Evolutionary conservation across 2,797 vertebrate species (phyloP).

Genomic region (Bryconaethiops microstoma): DNA sequence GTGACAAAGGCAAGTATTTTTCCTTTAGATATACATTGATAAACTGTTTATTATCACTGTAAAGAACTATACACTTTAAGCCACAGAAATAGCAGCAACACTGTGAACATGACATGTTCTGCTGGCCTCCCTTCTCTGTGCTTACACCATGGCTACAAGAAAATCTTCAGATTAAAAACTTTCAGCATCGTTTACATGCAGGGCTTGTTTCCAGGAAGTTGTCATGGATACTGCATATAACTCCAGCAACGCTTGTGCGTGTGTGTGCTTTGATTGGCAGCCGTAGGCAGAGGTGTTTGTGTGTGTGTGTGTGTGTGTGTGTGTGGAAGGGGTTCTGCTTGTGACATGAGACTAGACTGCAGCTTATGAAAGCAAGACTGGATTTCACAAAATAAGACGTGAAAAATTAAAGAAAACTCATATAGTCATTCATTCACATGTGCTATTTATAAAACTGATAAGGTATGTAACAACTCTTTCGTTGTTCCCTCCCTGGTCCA

Average conservation of each 20-base stretch:
- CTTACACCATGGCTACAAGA: not conserved
- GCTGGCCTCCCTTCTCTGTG: not conserved
- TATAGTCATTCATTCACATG: too few relatives aligned
- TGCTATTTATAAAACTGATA: too few relatives aligned
- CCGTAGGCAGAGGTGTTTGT: not conserved
- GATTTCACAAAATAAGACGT: not conserved
- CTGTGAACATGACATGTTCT: not conserved
- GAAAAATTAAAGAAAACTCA: not conserved
- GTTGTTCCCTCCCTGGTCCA: too few relatives aligned
- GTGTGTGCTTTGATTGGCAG: slow-evolving; percentile 4
- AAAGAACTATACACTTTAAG: not conserved
- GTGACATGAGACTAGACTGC: not conserved
- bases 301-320: not conserved
- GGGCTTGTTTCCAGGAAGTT: slow-evolving; percentile 14
- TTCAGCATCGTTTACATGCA: not conserved
- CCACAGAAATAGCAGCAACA: not conserved
- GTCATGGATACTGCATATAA: slow-evolving; percentile 15
- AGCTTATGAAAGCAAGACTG: not conserved
- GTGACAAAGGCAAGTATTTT: not conserved
- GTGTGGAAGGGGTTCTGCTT: not conserved
- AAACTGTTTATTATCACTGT: not conserved
- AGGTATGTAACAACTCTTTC: too few relatives aligned
- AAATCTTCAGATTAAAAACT: slow-evolving; percentile 10
- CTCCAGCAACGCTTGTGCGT: not conserved
- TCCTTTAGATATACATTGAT: not conserved